Percentiles rank a stretch among this genome's conserved stretches.
phyloP scores from a whole-genome alignment of 2,113 vertebrate species.

The Noctilio leporinus region DNA sequence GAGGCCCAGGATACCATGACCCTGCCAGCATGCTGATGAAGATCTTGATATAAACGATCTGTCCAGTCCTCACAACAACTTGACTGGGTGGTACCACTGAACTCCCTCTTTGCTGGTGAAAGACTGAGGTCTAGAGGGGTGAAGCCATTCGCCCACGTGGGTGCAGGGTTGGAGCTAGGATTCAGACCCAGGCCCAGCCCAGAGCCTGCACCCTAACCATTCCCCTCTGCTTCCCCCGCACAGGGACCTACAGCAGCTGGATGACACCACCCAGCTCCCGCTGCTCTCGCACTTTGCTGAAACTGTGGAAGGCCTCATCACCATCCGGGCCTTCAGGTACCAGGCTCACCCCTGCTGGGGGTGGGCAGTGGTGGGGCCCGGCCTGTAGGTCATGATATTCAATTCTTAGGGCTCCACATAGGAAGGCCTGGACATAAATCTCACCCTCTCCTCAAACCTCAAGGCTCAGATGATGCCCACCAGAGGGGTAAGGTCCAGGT shows the following conservation, averaged over 20 bases:
- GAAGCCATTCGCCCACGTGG: neutral
- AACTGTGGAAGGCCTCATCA: slow-evolving; percentile 95
- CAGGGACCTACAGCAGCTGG: slow-evolving; percentile 97
- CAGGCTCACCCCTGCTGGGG: neutral
- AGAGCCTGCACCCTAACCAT: neutral
- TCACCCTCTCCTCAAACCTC: neutral
- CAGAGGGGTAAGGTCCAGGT: too few relatives aligned
- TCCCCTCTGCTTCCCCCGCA: neutral
- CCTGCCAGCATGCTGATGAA: neutral
- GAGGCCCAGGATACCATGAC: neutral
- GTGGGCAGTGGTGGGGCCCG: rapidly evolving
- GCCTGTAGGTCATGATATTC: neutral
- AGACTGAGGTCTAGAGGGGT: neutral
- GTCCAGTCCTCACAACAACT: too few relatives aligned
- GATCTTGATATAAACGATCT: neutral
- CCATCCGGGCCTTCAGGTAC: slow-evolving; percentile 97
- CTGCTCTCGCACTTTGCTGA: slow-evolving; percentile 96
- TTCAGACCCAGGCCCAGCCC: neutral
- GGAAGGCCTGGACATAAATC: neutral
- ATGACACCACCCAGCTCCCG: slow-evolving; percentile 95
- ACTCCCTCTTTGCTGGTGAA: neutral
- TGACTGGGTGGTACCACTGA: neutral
- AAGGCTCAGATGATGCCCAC: neutral
- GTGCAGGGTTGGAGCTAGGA: neutral
- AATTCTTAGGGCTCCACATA: neutral